Percentiles rank a stretch among this genome's conserved stretches.
Evolutionary conservation across 2,113 vertebrate genomes (phyloP).

Genomic region (Salvelinus fontinalis): DNA sequence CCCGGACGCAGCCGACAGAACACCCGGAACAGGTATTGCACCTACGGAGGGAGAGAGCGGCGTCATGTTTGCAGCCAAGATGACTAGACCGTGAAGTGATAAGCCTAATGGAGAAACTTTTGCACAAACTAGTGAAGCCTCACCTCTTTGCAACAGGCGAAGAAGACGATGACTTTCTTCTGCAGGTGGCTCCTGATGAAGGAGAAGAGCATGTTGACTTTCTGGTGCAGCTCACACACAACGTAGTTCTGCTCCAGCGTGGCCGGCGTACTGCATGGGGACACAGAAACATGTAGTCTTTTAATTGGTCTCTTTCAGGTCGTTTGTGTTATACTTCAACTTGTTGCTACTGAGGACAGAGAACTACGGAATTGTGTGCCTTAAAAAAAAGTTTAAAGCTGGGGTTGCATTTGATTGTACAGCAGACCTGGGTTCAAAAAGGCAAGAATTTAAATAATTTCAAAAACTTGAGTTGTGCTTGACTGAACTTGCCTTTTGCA

Average conservation of each 20-base stretch:
- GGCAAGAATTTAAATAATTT: too few relatives aligned
- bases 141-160: constrained; percentile 95
- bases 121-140: background rate
- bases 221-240: constrained; percentile 90
- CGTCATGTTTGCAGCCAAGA: background rate
- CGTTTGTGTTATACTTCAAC: too few relatives aligned
- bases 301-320: too few relatives aligned
- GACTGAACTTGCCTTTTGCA: too few relatives aligned
- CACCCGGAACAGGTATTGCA: constrained; percentile 87
- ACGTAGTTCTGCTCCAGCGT: constrained; percentile 94
- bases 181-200: constrained; percentile 91
- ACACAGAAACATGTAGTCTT: too few relatives aligned
- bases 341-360: too few relatives aligned
- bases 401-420: too few relatives aligned
- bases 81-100: background rate
- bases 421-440: too few relatives aligned
- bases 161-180: constrained; percentile 95
- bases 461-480: too few relatives aligned
- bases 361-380: too few relatives aligned
- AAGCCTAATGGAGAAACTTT: background rate
- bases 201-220: constrained; percentile 92
- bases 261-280: constrained; percentile 84
- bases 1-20: constrained; percentile 94
- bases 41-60: constrained; percentile 60
- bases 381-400: too few relatives aligned